A percentile compares a stretch with the other conserved stretches of the same genome.
Conservation (phyloP, 2,113 vertebrate species). For the Camelus bactrianus region DNA sequence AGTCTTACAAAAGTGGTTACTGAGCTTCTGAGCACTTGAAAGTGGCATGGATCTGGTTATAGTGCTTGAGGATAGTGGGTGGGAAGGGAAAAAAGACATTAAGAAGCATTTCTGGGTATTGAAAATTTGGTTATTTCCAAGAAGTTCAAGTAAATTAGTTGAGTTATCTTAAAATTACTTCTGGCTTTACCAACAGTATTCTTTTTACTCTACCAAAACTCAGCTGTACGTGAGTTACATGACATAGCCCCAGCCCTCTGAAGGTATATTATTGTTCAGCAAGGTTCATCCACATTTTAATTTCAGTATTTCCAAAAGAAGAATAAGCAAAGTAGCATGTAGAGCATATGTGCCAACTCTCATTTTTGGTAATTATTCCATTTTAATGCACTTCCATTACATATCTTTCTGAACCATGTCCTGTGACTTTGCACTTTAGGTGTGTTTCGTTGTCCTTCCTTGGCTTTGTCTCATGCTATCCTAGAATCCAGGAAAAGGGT, state of each 20-base stretch:
- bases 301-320: not conserved
- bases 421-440: not conserved
- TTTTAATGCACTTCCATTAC: constrained; percentile 17
- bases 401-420: not conserved
- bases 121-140: constrained; percentile 47
- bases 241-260: not conserved
- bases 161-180: constrained; percentile 51
- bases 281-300: not conserved
- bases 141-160: constrained; percentile 5
- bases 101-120: not conserved
- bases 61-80: not conserved
- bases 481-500: not conserved
- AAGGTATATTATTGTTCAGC: not conserved
- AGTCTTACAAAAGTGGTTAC: constrained; percentile 16
- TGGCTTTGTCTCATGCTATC: not conserved
- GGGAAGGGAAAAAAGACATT: not conserved
- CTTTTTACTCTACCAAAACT: constrained; percentile 30
- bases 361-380: not conserved
- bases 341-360: not conserved
- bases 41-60: not conserved
- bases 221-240: not conserved
- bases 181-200: not conserved
- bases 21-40: constrained; percentile 37
- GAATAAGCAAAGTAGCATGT: not conserved
- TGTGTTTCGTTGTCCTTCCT: not conserved